Base-by-base conservation (phyloP, 1,140 invertebrate species). In the Formica selysi region DNA sequence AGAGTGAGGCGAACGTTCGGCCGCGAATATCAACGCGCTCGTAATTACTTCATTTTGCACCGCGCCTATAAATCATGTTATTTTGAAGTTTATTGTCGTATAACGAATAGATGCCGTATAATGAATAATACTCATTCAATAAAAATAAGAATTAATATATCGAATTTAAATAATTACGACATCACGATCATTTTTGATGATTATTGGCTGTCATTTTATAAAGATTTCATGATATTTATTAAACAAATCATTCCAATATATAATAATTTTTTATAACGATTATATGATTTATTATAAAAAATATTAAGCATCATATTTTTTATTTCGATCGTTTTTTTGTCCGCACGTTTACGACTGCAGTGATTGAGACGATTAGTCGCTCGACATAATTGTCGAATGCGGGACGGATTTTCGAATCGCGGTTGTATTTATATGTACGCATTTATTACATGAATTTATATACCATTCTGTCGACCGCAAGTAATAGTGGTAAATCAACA, bases 361-460 rank as follows among this genome's bases (percentile, higher is more conserved):
- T 29, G 36, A 70, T 80, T 38, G n/a, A 22, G 10, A 26, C 32
- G 44, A 80, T 26, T 22, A 22, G 13, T 36, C 36, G 62, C 44
- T 79, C 48, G 78, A 59, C 65, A 41, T 83, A 73, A 83, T 61
- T 62, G 79, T 74, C 68, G 48, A 29, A 61, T 26, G 38, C n/a
- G 59, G 44, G 16, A 19, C 38, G 54, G 13, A 26, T n/a, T 78
- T 48, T 16, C 16, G 41, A 26, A 2, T 11, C 16, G 16, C 44
- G 13, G 54, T 83, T 62, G 26, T 71, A 44, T 62, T 83, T 83
- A 73, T 74, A 32, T 74, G 73, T 32, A 51, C n/a, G n/a, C 61
- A 83, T 83, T 83, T 83, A 83, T 83, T 83, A 83, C 44, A 62
- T 29, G 29, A 76, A 85, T 78, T 85, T 85, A 78, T 64, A 32